These are phyloP conservation scores for Caerostris extrusa DNA, from an alignment of 1,140 invertebrate species.

Conservation along the genomic window DNA sequence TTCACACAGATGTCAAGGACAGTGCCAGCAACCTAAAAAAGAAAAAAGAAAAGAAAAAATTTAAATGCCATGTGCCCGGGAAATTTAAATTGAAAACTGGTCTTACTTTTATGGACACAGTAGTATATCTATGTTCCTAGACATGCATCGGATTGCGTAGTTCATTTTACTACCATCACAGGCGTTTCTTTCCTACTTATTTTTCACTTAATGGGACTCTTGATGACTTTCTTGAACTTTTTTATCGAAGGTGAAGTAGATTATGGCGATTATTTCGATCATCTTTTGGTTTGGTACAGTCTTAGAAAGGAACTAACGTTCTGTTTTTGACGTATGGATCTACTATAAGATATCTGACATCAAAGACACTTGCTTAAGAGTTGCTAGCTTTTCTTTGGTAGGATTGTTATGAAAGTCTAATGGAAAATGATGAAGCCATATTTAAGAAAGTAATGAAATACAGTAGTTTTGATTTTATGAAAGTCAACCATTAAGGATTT, in stretches of 20 bases:
- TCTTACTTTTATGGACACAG: too few species aligned
- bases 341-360: conserved; percentile 80
- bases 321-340: conserved; percentile 80
- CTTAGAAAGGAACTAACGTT: conserved; percentile 79
- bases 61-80: too few species aligned
- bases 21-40: too few species aligned
- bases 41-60: too few species aligned
- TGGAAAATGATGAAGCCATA: conserved; percentile 79
- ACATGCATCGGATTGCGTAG: conserved; percentile 77
- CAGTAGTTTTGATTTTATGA: conserved; percentile 83
- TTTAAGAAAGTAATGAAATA: conserved; percentile 80
- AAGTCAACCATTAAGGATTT: conserved; percentile 79
- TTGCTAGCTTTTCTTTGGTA: conserved; percentile 82
- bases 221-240: conserved; percentile 80
- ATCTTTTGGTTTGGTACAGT: conserved; percentile 80
- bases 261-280: conserved; percentile 82
- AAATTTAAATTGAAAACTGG: too few species aligned
- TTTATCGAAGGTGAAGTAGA: conserved; percentile 80
- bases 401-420: conserved; percentile 78
- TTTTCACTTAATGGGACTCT: conserved; percentile 78
- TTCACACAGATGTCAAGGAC: too few species aligned
- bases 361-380: conserved; percentile 80
- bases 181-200: conserved; percentile 33
- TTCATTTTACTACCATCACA: conserved; percentile 77
- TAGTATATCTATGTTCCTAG: conserved; percentile 79